Percentiles rank a stretch among this genome's conserved stretches.
These are phyloP conservation scores for Trichonephila inaurata DNA, from an alignment of 1,140 invertebrate genomes.

Conservation along the genomic window DNA sequence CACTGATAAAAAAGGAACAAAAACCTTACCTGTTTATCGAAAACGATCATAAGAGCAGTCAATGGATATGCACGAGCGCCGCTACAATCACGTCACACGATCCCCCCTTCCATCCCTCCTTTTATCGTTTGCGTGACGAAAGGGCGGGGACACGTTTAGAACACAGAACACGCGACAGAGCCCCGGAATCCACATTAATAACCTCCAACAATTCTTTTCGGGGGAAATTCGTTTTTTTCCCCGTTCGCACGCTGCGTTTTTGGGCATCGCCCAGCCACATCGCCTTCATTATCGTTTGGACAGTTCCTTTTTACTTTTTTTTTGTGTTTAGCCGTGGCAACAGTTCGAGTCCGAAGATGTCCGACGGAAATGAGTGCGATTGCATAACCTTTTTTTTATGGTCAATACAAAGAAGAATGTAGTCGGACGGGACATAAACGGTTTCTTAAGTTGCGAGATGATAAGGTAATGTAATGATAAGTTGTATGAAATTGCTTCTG, in stretches of 20 bases:
- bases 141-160: conserved; percentile 23
- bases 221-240: conserved; percentile 17
- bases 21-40: not conserved
- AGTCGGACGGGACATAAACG: not conserved
- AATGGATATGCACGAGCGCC: not conserved
- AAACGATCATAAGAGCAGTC: not conserved
- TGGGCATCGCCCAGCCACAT: not conserved
- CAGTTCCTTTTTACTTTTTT: not conserved
- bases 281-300: not conserved
- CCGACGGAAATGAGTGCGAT: not conserved
- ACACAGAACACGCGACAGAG: conserved; percentile 21
- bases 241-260: not conserved
- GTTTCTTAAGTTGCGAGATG: not conserved
- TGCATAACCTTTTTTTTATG: not conserved
- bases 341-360: not conserved
- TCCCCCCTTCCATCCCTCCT: not conserved
- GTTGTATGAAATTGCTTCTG: not conserved
- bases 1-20: not conserved
- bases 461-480: not conserved
- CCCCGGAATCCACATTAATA: not conserved
- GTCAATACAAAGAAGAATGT: not conserved
- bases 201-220: not conserved
- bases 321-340: not conserved
- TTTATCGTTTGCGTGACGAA: conserved; percentile 24
- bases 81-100: not conserved